Conservation (phyloP, 2,113 vertebrate species). For the Aleadryas rufinucha region DNA sequence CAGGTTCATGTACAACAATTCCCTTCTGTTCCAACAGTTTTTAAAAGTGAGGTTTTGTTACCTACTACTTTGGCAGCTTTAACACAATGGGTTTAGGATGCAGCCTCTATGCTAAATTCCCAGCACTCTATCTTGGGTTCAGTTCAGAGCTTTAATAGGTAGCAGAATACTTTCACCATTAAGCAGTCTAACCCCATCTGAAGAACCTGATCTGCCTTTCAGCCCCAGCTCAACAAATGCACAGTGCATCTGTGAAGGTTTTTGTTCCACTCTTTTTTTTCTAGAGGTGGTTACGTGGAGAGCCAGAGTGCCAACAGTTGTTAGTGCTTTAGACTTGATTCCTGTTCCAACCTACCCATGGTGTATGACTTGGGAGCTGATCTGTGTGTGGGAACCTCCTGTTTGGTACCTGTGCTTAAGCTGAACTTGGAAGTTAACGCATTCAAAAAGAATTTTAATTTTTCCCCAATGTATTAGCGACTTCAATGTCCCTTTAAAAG, state of each 20-base stretch:
- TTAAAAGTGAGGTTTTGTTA: background rate
- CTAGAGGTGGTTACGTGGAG: accelerated
- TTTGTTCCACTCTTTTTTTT: background rate
- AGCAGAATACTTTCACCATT: background rate
- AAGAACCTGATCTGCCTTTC: background rate
- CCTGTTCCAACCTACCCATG: background rate
- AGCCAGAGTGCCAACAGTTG: background rate
- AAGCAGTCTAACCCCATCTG: background rate
- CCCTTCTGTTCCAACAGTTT: background rate
- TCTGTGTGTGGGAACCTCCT: background rate
- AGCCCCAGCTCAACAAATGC: background rate
- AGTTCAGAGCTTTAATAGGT: background rate
- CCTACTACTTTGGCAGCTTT: background rate
- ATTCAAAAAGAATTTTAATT: background rate
- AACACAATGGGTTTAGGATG: background rate
- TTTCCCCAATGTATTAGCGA: background rate
- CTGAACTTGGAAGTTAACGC: background rate
- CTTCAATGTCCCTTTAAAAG: slow-evolving; percentile 10
- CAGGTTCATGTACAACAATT: background rate
- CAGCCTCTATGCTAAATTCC: background rate
- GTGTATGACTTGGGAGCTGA: background rate
- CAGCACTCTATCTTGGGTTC: background rate
- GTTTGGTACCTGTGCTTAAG: background rate
- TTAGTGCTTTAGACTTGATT: background rate
- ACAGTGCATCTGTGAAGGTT: accelerated